Percentiles rank a stretch among this genome's conserved stretches.
These are phyloP conservation scores for Agrochola lychnidis DNA, from an alignment of 2,888 invertebrate species.

Conservation along the genomic window DNA sequence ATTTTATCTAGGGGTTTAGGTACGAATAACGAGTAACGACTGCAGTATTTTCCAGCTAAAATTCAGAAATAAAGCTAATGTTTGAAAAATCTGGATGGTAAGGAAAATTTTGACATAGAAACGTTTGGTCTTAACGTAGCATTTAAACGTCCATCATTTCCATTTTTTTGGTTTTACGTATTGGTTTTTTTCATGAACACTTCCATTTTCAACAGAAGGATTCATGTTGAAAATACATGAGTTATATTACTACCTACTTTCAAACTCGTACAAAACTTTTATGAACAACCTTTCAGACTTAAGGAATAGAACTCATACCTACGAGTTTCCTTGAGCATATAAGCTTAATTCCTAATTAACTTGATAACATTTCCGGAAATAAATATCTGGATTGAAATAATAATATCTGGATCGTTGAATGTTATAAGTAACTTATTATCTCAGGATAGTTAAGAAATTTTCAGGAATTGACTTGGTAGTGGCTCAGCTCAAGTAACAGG, in stretches of 20 bases:
- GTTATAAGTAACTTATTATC: no score
- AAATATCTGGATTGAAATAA: background rate
- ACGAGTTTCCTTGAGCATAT: background rate
- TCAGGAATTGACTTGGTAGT: background rate
- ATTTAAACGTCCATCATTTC: background rate
- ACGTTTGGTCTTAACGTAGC: background rate
- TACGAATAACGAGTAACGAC: slow-evolving; percentile 15
- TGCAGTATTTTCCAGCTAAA: slow-evolving; percentile 7
- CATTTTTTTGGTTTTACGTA: background rate
- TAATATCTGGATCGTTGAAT: background rate
- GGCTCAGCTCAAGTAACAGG: background rate
- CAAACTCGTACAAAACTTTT: background rate
- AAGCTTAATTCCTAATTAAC: slow-evolving; percentile 8
- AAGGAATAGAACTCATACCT: background rate
- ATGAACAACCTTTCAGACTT: background rate
- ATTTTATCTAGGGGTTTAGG: slow-evolving; percentile 41
- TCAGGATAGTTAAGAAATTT: background rate
- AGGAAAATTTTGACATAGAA: background rate
- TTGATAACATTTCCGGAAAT: background rate
- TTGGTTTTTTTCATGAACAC: background rate
- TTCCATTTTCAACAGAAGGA: background rate
- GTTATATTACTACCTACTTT: background rate
- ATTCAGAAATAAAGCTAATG: background rate
- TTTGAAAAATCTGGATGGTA: background rate
- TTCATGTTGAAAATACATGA: background rate